Evolutionary conservation across 2,797 vertebrate genomes (phyloP).

Genomic region (Molossus molossus): DNA sequence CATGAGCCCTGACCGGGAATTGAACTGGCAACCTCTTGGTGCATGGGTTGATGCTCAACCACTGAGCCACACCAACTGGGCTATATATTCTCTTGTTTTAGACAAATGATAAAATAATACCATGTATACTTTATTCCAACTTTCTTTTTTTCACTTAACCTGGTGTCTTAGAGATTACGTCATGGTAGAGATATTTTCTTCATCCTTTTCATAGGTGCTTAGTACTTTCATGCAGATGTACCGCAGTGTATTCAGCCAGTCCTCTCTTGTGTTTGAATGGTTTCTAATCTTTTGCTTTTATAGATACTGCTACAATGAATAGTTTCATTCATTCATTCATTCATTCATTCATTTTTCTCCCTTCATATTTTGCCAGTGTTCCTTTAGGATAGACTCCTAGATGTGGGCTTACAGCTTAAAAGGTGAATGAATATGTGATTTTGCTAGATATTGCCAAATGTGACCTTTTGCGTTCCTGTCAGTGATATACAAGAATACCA

Average conservation of each 20-base stretch:
- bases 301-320: not conserved
- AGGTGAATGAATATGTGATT: slow-evolving; percentile 17
- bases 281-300: not conserved
- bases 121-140: not conserved
- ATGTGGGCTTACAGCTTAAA: slow-evolving; percentile 28
- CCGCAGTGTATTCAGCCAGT: not conserved
- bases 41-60: no score
- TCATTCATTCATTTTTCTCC: not conserved
- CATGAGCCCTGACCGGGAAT: no score
- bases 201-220: not conserved
- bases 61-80: no score
- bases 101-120: not conserved
- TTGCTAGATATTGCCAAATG: not conserved
- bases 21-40: no score
- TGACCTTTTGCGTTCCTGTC: not conserved
- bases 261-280: not conserved
- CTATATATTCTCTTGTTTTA: not conserved
- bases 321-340: not conserved
- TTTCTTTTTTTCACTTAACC: not conserved
- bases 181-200: not conserved
- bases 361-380: not conserved
- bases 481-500: not conserved
- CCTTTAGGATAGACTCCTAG: slow-evolving; percentile 24
- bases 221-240: not conserved
- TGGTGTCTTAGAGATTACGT: not conserved